Conservation (phyloP, 2,797 vertebrate species). For the Sibirionetta formosa region DNA sequence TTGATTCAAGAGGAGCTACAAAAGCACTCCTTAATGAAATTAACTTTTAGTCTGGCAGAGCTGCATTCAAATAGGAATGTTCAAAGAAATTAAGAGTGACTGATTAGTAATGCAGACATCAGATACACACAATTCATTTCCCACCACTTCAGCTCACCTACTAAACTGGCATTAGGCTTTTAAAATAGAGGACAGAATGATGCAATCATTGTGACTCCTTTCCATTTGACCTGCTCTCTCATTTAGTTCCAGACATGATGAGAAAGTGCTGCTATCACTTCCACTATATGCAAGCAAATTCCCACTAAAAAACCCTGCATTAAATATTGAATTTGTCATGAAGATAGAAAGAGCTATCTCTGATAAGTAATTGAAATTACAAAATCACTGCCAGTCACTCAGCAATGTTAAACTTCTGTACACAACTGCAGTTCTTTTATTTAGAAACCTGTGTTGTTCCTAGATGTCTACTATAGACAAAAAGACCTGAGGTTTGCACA, state of each 20-base stretch:
- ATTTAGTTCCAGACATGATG: not conserved
- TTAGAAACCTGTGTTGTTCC: not conserved
- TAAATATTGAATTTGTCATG: not conserved
- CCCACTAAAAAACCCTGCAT: not conserved
- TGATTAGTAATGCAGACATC: not conserved
- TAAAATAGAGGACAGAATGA: slow-evolving; percentile 11
- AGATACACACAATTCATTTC: not conserved
- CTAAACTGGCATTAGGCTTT: not conserved
- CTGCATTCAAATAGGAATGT: not conserved
- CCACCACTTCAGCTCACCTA: not conserved
- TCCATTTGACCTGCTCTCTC: not conserved
- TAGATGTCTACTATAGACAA: not conserved
- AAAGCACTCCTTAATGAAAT: not conserved
- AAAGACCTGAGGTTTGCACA: rapidly evolving
- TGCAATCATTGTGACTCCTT: not conserved
- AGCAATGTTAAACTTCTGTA: not conserved
- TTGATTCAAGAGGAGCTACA: not conserved
- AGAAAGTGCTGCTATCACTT: not conserved
- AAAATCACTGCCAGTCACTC: not conserved
- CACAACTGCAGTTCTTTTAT: not conserved
- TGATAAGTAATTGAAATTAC: not conserved
- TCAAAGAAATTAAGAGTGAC: not conserved
- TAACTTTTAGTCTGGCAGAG: not conserved
- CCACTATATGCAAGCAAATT: not conserved
- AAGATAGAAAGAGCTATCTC: slow-evolving; percentile 4